These are phyloP conservation scores for Strigamia crassipes DNA, from an alignment of 2,888 invertebrate genomes.

Conservation along the genomic window DNA sequence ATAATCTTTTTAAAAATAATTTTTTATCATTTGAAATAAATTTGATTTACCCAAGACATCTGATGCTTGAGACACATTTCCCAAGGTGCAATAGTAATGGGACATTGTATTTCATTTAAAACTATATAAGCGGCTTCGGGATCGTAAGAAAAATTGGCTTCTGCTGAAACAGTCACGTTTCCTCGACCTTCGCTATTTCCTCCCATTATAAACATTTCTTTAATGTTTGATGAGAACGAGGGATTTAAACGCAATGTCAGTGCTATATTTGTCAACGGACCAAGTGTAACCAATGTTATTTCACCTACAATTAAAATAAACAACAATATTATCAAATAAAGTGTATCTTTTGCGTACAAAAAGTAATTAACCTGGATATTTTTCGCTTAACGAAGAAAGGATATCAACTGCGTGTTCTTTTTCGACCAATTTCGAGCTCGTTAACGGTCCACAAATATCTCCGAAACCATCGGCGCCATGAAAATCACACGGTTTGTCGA, in stretches of 20 bases:
- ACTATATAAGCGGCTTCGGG: conserved; percentile 77
- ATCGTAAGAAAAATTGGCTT: conserved; percentile 77
- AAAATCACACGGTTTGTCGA: conserved; percentile 57
- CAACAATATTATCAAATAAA: background rate
- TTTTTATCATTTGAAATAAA: too few relatives aligned
- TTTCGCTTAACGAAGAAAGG: conserved; percentile 64
- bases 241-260: background rate
- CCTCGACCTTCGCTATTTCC: conserved; percentile 59
- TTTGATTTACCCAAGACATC: conserved; percentile 58
- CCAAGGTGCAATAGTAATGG: conserved; percentile 71
- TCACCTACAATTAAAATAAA: conserved; percentile 10
- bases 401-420: conserved; percentile 67
- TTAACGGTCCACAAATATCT: conserved; percentile 60
- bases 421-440: conserved; percentile 56
- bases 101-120: conserved; percentile 65
- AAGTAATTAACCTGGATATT: conserved; percentile 54
- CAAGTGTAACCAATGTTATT: conserved; percentile 31
- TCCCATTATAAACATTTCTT: conserved; percentile 49
- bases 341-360: too few relatives aligned
- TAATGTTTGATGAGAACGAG: background rate
- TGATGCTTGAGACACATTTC: conserved; percentile 66
- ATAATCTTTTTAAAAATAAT: too few relatives aligned
- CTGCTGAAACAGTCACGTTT: conserved; percentile 68
- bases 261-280: conserved; percentile 36
- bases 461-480: conserved; percentile 76